Conservation (phyloP, 2,888 invertebrate genomes). For the Tethea ocularis region DNA sequence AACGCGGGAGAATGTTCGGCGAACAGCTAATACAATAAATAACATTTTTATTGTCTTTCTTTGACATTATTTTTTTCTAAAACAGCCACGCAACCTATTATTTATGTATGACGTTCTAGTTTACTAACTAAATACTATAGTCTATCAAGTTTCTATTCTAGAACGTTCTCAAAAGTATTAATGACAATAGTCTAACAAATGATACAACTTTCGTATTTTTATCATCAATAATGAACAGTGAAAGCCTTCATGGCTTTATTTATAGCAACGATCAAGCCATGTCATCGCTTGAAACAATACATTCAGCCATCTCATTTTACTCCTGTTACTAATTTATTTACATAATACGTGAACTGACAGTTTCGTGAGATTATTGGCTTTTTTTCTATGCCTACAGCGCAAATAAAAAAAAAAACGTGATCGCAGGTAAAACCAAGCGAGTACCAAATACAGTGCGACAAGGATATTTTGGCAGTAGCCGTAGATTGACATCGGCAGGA, state of each 20-base stretch:
- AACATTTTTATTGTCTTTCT: too few relatives aligned
- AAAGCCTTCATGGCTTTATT: not conserved
- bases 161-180: not conserved
- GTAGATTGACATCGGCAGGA: too few relatives aligned
- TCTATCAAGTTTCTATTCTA: slow-evolving; percentile 1
- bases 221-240: slow-evolving; percentile 7
- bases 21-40: too few relatives aligned
- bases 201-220: slow-evolving; percentile 5
- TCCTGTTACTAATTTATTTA: not conserved
- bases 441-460: too few relatives aligned
- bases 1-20: too few relatives aligned
- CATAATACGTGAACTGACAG: not conserved
- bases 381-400: too few relatives aligned
- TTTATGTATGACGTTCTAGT: not conserved
- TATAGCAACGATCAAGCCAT: not conserved
- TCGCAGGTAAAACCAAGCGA: too few relatives aligned
- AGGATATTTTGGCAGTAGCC: too few relatives aligned
- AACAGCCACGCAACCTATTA: too few relatives aligned
- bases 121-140: not conserved
- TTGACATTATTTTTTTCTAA: too few relatives aligned
- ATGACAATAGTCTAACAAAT: slow-evolving; percentile 6
- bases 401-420: too few relatives aligned
- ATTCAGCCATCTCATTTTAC: not conserved
- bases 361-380: too few relatives aligned
- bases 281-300: not conserved